These are phyloP conservation scores for Cheilosia variabilis DNA, from an alignment of 2,888 invertebrate genomes.

Conservation along the genomic window DNA sequence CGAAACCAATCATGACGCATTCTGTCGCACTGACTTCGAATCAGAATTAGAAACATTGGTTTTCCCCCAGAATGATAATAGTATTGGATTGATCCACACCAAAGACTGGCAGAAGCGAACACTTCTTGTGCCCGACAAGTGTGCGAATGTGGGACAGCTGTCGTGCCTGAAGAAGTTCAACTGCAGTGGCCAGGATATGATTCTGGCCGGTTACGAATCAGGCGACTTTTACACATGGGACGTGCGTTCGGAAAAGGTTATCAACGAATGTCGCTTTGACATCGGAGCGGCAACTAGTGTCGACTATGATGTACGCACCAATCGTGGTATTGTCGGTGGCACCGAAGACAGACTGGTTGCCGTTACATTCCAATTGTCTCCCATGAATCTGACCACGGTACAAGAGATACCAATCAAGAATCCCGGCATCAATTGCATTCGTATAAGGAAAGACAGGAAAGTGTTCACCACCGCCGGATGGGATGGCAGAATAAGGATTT, in stretches of 20 bases:
- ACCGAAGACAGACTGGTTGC: slow-evolving; percentile 80
- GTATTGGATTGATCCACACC: slow-evolving; percentile 82
- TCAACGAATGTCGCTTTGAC: slow-evolving; percentile 82
- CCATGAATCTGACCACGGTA: slow-evolving; percentile 85
- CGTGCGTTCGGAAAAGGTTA: slow-evolving; percentile 84
- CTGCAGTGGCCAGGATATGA: slow-evolving; percentile 84
- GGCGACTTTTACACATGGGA: slow-evolving; percentile 90
- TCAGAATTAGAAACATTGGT: slow-evolving; percentile 85
- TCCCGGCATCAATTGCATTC: slow-evolving; percentile 89
- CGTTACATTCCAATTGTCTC: slow-evolving; percentile 81
- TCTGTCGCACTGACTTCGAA: slow-evolving; percentile 87
- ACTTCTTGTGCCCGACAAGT: slow-evolving; percentile 82
- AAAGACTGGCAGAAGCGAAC: slow-evolving; percentile 82
- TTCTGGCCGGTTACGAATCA: slow-evolving; percentile 90
- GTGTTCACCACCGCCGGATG: slow-evolving; percentile 90
- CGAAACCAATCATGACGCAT: slow-evolving; percentile 88
- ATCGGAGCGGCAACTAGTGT: slow-evolving; percentile 88
- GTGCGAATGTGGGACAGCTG: slow-evolving; percentile 84
- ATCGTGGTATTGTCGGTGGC: slow-evolving; percentile 88
- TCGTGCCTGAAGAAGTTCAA: slow-evolving; percentile 86
- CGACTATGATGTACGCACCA: slow-evolving; percentile 88
- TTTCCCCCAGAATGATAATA: slow-evolving; percentile 87
- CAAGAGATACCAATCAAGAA: slow-evolving; percentile 88
- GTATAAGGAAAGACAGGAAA: slow-evolving; percentile 88
- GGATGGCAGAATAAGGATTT: slow-evolving; percentile 90